phyloP scores from a whole-genome alignment of 2,888 invertebrate genomes.

The Drosophila fungiperda region DNA sequence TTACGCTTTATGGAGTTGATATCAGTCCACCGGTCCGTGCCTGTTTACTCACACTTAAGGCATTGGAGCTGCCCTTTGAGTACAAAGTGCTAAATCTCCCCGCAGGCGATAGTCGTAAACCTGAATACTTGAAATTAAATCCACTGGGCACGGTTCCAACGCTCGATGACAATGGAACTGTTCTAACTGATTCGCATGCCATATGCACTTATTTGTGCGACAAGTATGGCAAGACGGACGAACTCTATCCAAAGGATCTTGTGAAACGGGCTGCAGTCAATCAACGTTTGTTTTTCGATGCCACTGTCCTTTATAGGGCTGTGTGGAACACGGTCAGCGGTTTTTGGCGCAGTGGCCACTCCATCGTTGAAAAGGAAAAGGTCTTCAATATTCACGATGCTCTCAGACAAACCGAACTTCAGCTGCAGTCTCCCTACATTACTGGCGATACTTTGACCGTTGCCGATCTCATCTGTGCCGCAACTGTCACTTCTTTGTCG shows the following conservation, averaged over 20 bases:
- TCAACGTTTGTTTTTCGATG: constrained; percentile 63
- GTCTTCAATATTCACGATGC: constrained; percentile 40
- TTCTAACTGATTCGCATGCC: constrained; percentile 45
- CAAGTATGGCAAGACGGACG: constrained; percentile 46
- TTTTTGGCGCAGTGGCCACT: constrained; percentile 36
- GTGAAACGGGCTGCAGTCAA: constrained; percentile 56
- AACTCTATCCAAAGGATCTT: constrained; percentile 47
- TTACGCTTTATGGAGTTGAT: constrained; percentile 64
- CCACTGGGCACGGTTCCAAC: constrained; percentile 86
- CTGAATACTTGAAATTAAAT: constrained; percentile 85
- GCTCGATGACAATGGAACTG: constrained; percentile 41
- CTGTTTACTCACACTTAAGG: constrained; percentile 87
- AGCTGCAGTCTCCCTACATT: constrained; percentile 58
- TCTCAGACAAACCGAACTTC: constrained; percentile 52
- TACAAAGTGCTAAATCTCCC: constrained; percentile 39
- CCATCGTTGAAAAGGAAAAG: constrained; percentile 55
- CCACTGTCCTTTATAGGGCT: constrained; percentile 43
- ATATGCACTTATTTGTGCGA: constrained; percentile 48
- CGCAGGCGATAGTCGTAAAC: constrained; percentile 47
- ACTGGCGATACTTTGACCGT: constrained; percentile 68
- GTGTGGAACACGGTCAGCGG: constrained; percentile 35
- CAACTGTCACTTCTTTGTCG: constrained; percentile 50
- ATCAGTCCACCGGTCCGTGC: constrained; percentile 87
- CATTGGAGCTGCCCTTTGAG: constrained; percentile 86
- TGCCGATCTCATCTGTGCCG: constrained; percentile 69